Base-by-base conservation (phyloP, 2,113 vertebrate species). In the Nicator chloris region DNA sequence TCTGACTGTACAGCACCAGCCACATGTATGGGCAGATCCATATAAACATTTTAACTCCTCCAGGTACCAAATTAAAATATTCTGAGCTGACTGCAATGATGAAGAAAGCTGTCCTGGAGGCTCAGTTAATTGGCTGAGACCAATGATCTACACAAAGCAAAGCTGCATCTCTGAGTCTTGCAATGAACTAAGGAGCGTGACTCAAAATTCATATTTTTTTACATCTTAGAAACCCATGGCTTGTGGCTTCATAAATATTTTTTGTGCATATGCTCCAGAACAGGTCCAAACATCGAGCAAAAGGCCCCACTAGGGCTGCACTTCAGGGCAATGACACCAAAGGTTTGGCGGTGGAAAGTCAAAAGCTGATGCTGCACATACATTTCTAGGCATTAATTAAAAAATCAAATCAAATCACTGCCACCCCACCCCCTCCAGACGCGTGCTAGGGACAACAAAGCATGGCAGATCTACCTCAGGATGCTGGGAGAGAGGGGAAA, bases 371-470 rank as follows among this genome's bases (percentile, higher is more conserved):
- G 79, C 24, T 53, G 31, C 7, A 4, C 12, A 72, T 56, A 33
- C 49, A 79, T 86, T 93, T 68, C 72, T 15, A 86, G 77, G 65
- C 83, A 88, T 49, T 94, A 83, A 96, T 94, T 92, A 88, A 92
- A 93, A 94, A 88, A 86, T 81, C 75, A 85, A 44, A 88, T 82
- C 50, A 88, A 81, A 88, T 57, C 37, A 65, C 49, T 60, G n/a
- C 73, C 77, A 53, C 44, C 35, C 61, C 82, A n/a, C 35, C 37
- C 23, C 53, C 27, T 40, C 56, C 47, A 57, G 80, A 83, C 0
- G 4, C 28, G 33, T 65, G 72, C 10, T 13, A 90, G 70, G 65
- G 88, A 94, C 69, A 89, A 94, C 90, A 96, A 92, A 90, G 82
- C 81, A 0, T 37, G 44, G 78, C 84, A 94, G 65, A 86, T 81